Base-by-base conservation (phyloP, 2,888 invertebrate species). In the Eupithecia exiguata region DNA sequence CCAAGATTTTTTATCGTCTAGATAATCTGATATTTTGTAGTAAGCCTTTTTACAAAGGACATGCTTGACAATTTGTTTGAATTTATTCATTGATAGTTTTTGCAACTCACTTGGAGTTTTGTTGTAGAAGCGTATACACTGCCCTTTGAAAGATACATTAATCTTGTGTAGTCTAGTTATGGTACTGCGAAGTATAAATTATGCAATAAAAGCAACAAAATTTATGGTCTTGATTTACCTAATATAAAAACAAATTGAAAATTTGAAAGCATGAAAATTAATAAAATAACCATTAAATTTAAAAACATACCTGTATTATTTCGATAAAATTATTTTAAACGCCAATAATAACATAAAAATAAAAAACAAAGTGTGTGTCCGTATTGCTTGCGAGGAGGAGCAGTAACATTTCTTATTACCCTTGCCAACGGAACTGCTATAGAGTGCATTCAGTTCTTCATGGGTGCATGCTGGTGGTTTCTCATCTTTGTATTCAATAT, bases 371-470 rank as follows among this genome's bases (percentile, higher is more conserved):
- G n/a, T 65, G n/a, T 36, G 36, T 30, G 38, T 61, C n/a, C 25
- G 68, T 36, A n/a, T 14, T 49, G 46, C 14, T 30, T 66, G 61
- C n/a, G 76, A 53, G 18, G 68, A 69, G 12, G 80, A 80, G 69
- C 86, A 87, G 67, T 83, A 86, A 75, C 85, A 86, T 69, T 82
- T 82, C 69, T 81, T 84, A 65, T n/a, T 36, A n/a, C 63, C n/a
- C 9, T 7, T 21, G 40, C 82, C 76, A 58, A 82, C 53, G 36
- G 79, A 73, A 6, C 83, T 81, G 18, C 73, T 75, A 62, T 79
- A 83, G 58, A 81, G 73, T n/a, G 73, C 78, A 63, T 78, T 79
- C 40, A 86, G 76, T 40, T 86, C 84, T 2, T 80, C 74, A 9
- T 78, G 76, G n/a, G 80, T 72, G 25, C 82, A 73, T 21, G n/a